Conservation (phyloP, 2,888 invertebrate genomes). For the Julus scandinavius region DNA sequence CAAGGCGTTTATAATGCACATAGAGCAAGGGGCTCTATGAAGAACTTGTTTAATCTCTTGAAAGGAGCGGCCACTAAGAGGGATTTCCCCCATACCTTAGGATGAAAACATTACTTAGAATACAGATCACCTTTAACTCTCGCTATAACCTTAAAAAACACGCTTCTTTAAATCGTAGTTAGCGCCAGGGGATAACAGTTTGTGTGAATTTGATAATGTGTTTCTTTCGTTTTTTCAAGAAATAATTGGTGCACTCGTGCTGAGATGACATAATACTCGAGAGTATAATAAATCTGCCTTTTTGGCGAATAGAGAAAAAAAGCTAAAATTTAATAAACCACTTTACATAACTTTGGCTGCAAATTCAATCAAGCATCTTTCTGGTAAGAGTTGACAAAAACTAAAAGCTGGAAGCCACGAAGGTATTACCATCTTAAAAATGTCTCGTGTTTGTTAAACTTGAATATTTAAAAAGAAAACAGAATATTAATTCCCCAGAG, state of each 20-base stretch:
- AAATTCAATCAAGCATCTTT: neutral
- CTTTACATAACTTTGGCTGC: neutral
- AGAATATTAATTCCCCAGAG: no score
- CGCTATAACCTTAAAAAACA: neutral
- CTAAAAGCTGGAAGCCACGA: no score
- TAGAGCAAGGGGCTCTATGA: no score
- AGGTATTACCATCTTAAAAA: no score
- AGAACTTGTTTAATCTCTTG: no score
- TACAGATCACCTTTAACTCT: neutral
- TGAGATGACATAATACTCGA: neutral
- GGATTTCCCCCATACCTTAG: no score
- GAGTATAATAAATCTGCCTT: neutral
- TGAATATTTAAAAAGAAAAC: no score
- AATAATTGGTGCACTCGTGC: conserved; percentile 1
- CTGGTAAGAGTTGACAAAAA: neutral
- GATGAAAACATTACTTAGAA: no score
- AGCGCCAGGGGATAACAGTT: neutral
- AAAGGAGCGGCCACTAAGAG: no score
- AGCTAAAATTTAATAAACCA: neutral
- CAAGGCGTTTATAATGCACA: no score
- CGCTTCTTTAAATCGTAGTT: neutral
- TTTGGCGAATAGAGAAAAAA: neutral
- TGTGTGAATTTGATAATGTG: neutral
- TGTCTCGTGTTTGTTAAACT: no score
- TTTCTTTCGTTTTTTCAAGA: neutral